phyloP scores from a whole-genome alignment of 1,140 invertebrate species.

The Drosophila navojoa region DNA sequence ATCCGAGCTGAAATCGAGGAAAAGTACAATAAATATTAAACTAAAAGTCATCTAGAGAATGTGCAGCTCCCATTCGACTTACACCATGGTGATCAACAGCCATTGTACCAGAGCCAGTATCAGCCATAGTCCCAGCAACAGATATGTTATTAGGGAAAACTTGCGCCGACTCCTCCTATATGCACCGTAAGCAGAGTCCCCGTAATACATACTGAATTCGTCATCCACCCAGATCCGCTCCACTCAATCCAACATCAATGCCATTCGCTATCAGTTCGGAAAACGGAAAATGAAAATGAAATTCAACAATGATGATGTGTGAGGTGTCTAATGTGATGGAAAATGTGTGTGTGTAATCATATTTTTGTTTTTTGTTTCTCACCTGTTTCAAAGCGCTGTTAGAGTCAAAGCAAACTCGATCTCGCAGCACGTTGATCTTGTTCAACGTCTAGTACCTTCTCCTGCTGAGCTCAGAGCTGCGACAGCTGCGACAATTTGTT shows the following conservation, averaged over 20 bases:
- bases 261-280: slow-evolving; percentile 4
- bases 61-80: slow-evolving; percentile 14
- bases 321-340: not conserved
- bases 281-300: not conserved
- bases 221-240: not conserved
- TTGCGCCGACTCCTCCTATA: slow-evolving; percentile 16
- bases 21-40: not conserved
- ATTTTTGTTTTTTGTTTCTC: not conserved
- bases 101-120: slow-evolving; percentile 38
- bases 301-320: not conserved
- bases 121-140: slow-evolving; percentile 10
- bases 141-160: slow-evolving; percentile 27
- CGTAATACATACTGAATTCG: not conserved
- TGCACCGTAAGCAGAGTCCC: not conserved
- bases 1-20: not conserved
- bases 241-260: slow-evolving; percentile 18
- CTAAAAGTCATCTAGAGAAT: not conserved
- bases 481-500: not conserved
- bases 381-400: not conserved
- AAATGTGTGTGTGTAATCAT: not conserved
- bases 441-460: not conserved
- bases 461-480: no score
- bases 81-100: slow-evolving; percentile 28
- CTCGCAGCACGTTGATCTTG: not conserved
- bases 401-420: slow-evolving; percentile 14